These are phyloP conservation scores for Chaenocephalus aceratus DNA, from an alignment of 2,113 vertebrate species.

Conservation along the genomic window DNA sequence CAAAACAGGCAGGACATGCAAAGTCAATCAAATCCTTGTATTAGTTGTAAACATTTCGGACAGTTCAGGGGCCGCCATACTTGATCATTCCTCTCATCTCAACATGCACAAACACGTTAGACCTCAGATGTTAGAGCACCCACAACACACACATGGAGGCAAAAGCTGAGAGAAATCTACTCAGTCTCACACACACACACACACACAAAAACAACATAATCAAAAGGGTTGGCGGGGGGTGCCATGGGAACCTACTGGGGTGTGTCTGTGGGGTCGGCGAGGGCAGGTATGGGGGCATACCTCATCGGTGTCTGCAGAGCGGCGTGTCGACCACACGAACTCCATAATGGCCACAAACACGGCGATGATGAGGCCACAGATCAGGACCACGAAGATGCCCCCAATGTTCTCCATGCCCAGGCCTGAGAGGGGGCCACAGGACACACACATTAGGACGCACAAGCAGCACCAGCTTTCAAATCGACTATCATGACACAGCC, in stretches of 20 bases:
- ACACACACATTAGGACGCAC: constrained; percentile 8
- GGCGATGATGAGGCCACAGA: constrained; percentile 94
- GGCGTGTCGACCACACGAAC: constrained; percentile 92
- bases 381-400: constrained; percentile 94
- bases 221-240: constrained; percentile 69
- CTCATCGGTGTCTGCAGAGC: constrained; percentile 93
- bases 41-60: constrained; percentile 19
- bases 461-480: not conserved
- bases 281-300: constrained; percentile 87
- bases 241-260: constrained; percentile 85
- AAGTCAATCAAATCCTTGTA: constrained; percentile 25
- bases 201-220: constrained; percentile 54
- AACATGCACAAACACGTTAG: constrained; percentile 51
- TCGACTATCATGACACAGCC: not conserved
- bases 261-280: constrained; percentile 83
- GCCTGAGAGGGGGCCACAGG: constrained; percentile 63
- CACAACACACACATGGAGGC: constrained; percentile 42
- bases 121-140: constrained; percentile 44
- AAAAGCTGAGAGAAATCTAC: constrained; percentile 53
- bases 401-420: constrained; percentile 95
- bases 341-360: constrained; percentile 95
- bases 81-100: constrained; percentile 55
- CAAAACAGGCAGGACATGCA: constrained; percentile 69
- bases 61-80: constrained; percentile 50
- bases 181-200: constrained; percentile 16